A percentile compares a stretch with the other conserved stretches of the same genome.
Conservation (phyloP, 2,888 invertebrate genomes). For the Rapana venosa region DNA sequence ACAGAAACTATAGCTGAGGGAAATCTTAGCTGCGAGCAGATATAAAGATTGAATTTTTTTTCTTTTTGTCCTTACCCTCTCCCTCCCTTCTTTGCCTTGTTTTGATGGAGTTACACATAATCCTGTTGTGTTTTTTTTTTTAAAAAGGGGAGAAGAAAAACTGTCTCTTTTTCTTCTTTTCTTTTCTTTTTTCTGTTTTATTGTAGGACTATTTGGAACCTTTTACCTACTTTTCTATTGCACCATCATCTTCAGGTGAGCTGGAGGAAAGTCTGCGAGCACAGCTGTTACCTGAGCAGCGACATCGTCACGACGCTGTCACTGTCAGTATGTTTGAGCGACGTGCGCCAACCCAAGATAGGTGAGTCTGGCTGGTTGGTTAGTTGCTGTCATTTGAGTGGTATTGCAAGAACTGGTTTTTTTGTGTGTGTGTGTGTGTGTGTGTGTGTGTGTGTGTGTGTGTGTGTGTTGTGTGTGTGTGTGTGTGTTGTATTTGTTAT, state of each 20-base stretch:
- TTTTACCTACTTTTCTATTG: background rate
- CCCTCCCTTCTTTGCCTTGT: too few species aligned
- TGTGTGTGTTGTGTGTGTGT: background rate
- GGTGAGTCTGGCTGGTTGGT: background rate
- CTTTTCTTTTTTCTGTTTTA: too few species aligned
- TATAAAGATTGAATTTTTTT: too few species aligned
- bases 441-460: background rate
- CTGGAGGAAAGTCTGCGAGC: slow-evolving; percentile 52
- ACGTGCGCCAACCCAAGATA: slow-evolving; percentile 30
- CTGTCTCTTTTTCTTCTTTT: too few species aligned
- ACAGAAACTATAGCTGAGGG: too few species aligned
- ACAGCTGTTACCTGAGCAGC: slow-evolving; percentile 45
- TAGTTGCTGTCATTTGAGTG: too few species aligned
- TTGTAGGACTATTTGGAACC: background rate
- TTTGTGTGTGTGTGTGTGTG: background rate
- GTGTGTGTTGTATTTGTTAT: background rate
- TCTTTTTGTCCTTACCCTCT: too few species aligned
- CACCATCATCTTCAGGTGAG: slow-evolving; percentile 36
- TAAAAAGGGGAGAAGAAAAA: too few species aligned
- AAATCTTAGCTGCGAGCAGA: too few species aligned
- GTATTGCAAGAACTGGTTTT: too few species aligned
- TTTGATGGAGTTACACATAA: too few species aligned
- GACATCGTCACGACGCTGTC: slow-evolving; percentile 58
- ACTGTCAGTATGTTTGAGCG: slow-evolving; percentile 70
- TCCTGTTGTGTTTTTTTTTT: too few species aligned